Evolutionary conservation across 2,888 invertebrate genomes (phyloP), one percentile per base, ranked within the genome.

Genomic region (Aspidiotus destructor): DNA sequence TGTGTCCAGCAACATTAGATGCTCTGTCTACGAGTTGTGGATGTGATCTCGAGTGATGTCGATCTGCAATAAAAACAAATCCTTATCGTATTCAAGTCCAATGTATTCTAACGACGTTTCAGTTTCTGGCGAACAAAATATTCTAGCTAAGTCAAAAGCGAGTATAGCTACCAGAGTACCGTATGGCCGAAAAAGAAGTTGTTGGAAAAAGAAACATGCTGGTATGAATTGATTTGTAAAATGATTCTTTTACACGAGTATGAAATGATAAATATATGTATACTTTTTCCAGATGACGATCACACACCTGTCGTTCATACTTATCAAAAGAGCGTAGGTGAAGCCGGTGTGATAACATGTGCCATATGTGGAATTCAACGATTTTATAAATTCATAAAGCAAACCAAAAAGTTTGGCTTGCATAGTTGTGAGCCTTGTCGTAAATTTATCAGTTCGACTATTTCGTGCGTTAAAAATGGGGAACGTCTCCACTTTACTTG

Each of bases 351-450:
- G 61, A 84, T 87, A 28, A 84, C 85, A 42, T 90, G 90, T 77
- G 87, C 87, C 67, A 88, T 90, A 41, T 90, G 90, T 77, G 86
- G 87, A 58, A 86, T 88, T 55, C 83, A 86, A 48, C 82, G 89
- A 62, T 86, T 85, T 76, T 86, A 86, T 77, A 85, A 86, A 75
- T 87, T 88, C 76, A 83, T 87, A 10, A 85, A 86, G 75, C 88
- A 89, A 78, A 86, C 89, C 41, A 82, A 88, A 70, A 90, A 90
- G 76, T 90, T 89, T 76, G 91, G 91, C 41, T 87, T 89, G 71
- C 85, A 86, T 75, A 87, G 89, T 72, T 92, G 92, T 77, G 89
- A 89, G 75, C 86, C 88, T 9, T 92, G 92, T 77, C 82, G 89
- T 62, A 90, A 90, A 77, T 92, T 92, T 77, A 88, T 92, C 75